Evolutionary conservation across 2,888 invertebrate genomes (phyloP), one percentile per base, ranked within the genome.

Genomic region (Neocrepidodera transversa): DNA sequence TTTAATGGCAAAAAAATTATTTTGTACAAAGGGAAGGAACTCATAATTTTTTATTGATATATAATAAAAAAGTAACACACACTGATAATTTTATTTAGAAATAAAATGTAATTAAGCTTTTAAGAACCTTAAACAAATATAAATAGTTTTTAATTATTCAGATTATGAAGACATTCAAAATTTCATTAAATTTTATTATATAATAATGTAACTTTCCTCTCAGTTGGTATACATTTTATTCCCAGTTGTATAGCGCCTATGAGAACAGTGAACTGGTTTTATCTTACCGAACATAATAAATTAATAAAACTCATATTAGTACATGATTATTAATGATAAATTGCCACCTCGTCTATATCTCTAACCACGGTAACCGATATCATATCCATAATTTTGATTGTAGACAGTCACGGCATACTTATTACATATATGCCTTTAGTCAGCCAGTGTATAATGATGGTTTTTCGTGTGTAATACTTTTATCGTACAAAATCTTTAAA

Each of bases 261-360:
- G 50, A 50, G 50, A 50, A 38, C 16, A 50, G 51, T 51, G 51
- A 51, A 51, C 51, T 51, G 51, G 40, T 51, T 51, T 51, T 40
- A 51, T 51, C 51, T 51, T 40, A 23, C 51, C 40, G 42, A 51
- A 51, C 40, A 51, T 42, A 51, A 51, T 51, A 51, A 51, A 51
- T 51, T 51, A 51, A 51, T 51, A 42, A 51, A 51, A 51, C 40
- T 51, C 40, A 40, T 51, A 51, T 51, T 51, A 51, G 51, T 51
- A 51, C 51, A 51, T 51, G 51, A 51, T 51, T 51, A 51, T 51
- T 51, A 40, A 51, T 51, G 40, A 51, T 51, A 51, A 51, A 51
- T 51, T 51, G 20, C 40, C 40, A 51, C 51, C 28, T 40, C 40
- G 40, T 51, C 51, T 17, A 42, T 42, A 51, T 30, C 51, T 51